phyloP scores from a whole-genome alignment of 1,140 invertebrate genomes.

The Lucilia sericata region DNA sequence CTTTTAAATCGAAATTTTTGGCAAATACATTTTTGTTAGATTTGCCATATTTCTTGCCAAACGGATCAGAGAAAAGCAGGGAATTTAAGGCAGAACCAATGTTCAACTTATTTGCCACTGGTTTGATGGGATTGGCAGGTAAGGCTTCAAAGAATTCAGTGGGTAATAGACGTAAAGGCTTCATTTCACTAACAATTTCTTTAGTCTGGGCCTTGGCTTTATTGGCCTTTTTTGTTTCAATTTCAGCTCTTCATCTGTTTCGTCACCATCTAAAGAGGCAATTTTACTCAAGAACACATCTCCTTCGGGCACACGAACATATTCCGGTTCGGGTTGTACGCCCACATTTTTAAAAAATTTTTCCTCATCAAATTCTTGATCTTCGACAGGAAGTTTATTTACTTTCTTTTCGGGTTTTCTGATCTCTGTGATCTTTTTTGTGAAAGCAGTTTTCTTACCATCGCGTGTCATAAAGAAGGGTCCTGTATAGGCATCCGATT shows the following conservation, averaged over 20 bases:
- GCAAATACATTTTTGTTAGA: conserved; percentile 32
- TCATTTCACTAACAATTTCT: conserved; percentile 40
- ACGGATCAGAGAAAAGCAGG: conserved; percentile 61
- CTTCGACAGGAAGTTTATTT: conserved; percentile 57
- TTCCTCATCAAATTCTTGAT: conserved; percentile 62
- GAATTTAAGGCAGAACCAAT: conserved; percentile 58
- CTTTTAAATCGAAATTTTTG: conserved; percentile 7
- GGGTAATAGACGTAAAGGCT: conserved; percentile 51
- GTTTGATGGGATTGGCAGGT: conserved; percentile 47
- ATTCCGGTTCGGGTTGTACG: conserved; percentile 55
- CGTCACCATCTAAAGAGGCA: conserved; percentile 58
- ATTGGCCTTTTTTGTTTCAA: conserved; percentile 47
- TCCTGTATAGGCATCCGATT: conserved; percentile 51
- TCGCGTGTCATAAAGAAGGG: conserved; percentile 58
- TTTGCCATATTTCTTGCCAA: conserved; percentile 44
- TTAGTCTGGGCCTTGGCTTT: conserved; percentile 45
- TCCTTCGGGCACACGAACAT: conserved; percentile 57
- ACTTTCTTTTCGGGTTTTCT: conserved; percentile 59
- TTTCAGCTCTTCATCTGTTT: conserved; percentile 46
- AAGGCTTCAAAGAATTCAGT: conserved; percentile 63
- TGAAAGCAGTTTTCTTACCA: conserved; percentile 54
- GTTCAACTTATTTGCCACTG: background rate
- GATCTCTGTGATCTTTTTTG: conserved; percentile 64
- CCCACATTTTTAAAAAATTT: conserved; percentile 63
- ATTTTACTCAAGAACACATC: conserved; percentile 62